Base-by-base conservation (phyloP, 1,140 invertebrate species). In the Chironomus tepperi region DNA sequence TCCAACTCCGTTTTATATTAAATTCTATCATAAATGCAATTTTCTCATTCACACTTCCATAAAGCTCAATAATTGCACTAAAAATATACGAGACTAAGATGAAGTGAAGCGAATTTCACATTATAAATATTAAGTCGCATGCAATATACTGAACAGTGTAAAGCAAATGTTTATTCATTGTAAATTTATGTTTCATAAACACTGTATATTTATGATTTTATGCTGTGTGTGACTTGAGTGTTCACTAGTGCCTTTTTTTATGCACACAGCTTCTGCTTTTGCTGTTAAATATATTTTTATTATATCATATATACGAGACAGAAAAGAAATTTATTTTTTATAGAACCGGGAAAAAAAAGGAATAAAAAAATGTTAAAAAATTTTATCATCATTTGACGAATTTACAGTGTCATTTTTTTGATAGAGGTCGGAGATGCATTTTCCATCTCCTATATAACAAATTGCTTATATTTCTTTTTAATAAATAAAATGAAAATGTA, bases 171-270 rank as follows among this genome's bases (percentile, higher is more conserved):
- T 70, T 70, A 70, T 70, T 70, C 65, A 70, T 70, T 70, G 65
- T 70, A 70, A 70, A 70, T 70, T 70, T 70, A 70, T 70, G 65
- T 70, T 70, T 70, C 65, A 70, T 70, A 70, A 70, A 70, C 65
- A 70, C 15, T 18, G 65, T 70, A 21, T 70, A 57, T 70, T 70
- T 70, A 70, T 10, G 65, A 70, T 70, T 70, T 70, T 70, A 70
- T 70, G n/a, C 65, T 70, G 19, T 70, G 18, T 21, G 19, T 18
- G 65, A 70, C 16, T 70, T 21, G 65, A 70, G 65, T 70, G 18
- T 70, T 34, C 24, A 57, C 10, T 57, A 57, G 12, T 34, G 24
- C 24, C 24, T 34, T 57, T n/a, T 9, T 57, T n/a, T 57, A 57
- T 57, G 47, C 47, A 57, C 12, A 57, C n/a, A 57, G 47, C 47